phyloP scores from a whole-genome alignment of 2,113 vertebrate species.

The Etia nguti region DNA sequence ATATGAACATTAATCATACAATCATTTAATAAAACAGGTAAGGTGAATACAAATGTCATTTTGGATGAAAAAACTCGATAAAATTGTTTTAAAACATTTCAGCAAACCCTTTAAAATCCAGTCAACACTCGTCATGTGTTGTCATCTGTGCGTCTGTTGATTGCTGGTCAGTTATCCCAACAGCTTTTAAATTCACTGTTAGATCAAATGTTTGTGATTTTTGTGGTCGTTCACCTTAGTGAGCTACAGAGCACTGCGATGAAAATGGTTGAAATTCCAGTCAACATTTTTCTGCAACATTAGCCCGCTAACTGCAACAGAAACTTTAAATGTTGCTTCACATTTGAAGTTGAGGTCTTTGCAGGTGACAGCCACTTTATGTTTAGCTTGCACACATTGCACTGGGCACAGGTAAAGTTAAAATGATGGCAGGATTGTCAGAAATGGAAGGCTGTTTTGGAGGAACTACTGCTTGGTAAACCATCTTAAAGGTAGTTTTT shows the following conservation, averaged over 20 bases:
- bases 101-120: neutral
- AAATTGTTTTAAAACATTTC: neutral
- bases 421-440: neutral
- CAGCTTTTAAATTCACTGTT: neutral
- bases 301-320: neutral
- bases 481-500: neutral
- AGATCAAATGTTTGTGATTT: neutral
- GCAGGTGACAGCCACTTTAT: neutral
- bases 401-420: neutral
- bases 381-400: neutral
- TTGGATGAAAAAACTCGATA: neutral
- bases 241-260: neutral
- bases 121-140: neutral
- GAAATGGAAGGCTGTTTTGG: neutral
- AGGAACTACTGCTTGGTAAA: neutral
- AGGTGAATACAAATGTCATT: neutral
- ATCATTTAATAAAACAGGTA: neutral
- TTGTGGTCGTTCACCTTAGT: neutral
- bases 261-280: neutral
- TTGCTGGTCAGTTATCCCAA: neutral
- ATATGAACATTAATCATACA: constrained; percentile 7
- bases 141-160: neutral
- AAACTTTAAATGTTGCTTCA: neutral
- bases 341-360: neutral
- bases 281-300: neutral